Base-by-base conservation (phyloP, 2,113 vertebrate genomes). In the Myrmecophaga tridactyla region DNA sequence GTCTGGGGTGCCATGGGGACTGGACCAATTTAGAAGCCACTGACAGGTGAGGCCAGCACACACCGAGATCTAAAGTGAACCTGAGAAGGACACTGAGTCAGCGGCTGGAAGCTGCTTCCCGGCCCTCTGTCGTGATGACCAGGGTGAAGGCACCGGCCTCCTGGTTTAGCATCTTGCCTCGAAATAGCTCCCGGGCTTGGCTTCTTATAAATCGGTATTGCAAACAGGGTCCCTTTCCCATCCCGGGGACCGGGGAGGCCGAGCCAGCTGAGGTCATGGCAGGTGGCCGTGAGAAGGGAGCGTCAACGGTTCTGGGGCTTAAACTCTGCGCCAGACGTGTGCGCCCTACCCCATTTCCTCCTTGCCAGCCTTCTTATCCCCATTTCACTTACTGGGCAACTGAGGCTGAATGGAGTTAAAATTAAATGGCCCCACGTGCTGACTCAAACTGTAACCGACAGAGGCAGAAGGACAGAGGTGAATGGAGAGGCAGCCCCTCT, bases 1-100 rank as follows among this genome's bases (percentile, higher is more conserved):
- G 73, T 13, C 51, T 20, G 0, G 23, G 67, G 73, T 58, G 43
- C 82, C 43, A 17, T 72, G 89, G 88, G 94, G 89, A 92, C 51
- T 48, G 80, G 94, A 96, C 91, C 90, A 89, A 97, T 97, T 96
- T 97, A 97, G 97, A 98, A 97, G 94, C 73, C 84, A 88, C 41
- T 95, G 97, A 96, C 90, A 92, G 97, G 95, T 86, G 95, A 89
- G 63, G 29, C 39, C 77, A 70, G 81, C n/a, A 9, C 88, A 70
- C 23, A 76, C 58, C 70, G 95, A 86, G 65, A 43, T 87, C 97
- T 90, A 60, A 73, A 93, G 86, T 94, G 83, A 95, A 97, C 95
- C 94, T 70, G 69, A 96, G 11, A 58, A 4, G 39, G 94, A 56
- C 83, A 27, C 69, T 87, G 96, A 97, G 94, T 96, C 96, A 97